Percentiles rank a stretch among this genome's conserved stretches.
phyloP scores from a whole-genome alignment of 2,888 invertebrate genomes.

The Tethea ocularis region DNA sequence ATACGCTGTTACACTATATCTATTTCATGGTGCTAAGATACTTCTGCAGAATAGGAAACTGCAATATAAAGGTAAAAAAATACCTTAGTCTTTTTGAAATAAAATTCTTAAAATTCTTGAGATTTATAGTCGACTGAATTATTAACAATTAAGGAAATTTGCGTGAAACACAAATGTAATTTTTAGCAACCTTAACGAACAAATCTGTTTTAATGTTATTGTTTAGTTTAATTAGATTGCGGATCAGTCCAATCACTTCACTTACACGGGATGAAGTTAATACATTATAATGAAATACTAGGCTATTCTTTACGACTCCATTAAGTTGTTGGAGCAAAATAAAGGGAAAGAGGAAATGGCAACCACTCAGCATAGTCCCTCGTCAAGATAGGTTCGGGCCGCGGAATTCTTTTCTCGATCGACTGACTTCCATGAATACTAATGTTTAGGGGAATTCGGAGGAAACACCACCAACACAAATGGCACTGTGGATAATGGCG shows the following conservation, averaged over 20 bases:
- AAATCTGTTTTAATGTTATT: neutral
- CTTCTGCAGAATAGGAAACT: neutral
- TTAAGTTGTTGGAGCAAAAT: slow-evolving; percentile 77
- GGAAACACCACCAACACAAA: slow-evolving; percentile 65
- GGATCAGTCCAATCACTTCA: slow-evolving; percentile 42
- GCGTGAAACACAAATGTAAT: too few relatives aligned
- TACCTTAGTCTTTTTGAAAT: neutral
- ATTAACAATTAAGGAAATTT: too few relatives aligned
- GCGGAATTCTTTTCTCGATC: slow-evolving; percentile 80
- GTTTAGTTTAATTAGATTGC: neutral
- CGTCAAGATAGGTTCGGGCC: slow-evolving; percentile 71
- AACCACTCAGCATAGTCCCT: slow-evolving; percentile 71
- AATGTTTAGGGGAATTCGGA: slow-evolving; percentile 61
- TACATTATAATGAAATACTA: slow-evolving; percentile 74
- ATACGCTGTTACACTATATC: slow-evolving; percentile 45
- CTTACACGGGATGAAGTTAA: slow-evolving; percentile 59
- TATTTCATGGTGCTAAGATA: neutral
- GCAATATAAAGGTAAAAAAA: neutral
- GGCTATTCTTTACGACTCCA: slow-evolving; percentile 75
- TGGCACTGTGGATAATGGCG: slow-evolving; percentile 60
- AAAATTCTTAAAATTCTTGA: neutral
- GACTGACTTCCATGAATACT: slow-evolving; percentile 82
- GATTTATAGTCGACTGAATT: too few relatives aligned
- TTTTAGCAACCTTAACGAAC: slow-evolving; percentile 2
- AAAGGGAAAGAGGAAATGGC: slow-evolving; percentile 73